These are phyloP conservation scores for Microcebus tavaratra DNA, from an alignment of 2,113 vertebrate species.

Conservation along the genomic window DNA sequence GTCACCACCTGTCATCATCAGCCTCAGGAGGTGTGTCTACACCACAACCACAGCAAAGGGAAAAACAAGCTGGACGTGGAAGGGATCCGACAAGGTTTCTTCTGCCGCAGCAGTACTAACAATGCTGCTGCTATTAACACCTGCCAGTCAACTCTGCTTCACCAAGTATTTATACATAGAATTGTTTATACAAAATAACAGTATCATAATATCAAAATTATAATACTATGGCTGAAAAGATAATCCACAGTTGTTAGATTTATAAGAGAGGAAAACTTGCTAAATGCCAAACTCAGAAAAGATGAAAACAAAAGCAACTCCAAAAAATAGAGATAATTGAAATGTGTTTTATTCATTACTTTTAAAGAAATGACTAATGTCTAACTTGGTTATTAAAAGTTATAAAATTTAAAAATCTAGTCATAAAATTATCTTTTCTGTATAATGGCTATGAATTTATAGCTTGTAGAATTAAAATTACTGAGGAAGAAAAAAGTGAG, in stretches of 20 bases:
- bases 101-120: fast-evolving
- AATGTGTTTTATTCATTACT: background rate
- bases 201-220: background rate
- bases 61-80: fast-evolving
- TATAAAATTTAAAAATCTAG: background rate
- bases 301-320: background rate
- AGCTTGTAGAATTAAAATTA: background rate
- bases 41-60: fast-evolving
- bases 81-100: background rate
- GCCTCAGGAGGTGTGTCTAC: background rate
- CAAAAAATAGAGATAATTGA: background rate
- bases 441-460: background rate
- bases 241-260: background rate
- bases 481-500: background rate
- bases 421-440: background rate
- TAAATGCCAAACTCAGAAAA: background rate
- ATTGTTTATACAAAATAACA: background rate
- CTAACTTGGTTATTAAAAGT: background rate
- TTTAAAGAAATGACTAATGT: background rate
- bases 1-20: background rate
- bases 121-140: fast-evolving
- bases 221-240: background rate
- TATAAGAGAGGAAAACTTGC: background rate
- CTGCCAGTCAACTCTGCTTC: background rate
- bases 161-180: background rate